phyloP scores from a whole-genome alignment of 2,797 vertebrate species.

The Leptodactylus fallax region DNA sequence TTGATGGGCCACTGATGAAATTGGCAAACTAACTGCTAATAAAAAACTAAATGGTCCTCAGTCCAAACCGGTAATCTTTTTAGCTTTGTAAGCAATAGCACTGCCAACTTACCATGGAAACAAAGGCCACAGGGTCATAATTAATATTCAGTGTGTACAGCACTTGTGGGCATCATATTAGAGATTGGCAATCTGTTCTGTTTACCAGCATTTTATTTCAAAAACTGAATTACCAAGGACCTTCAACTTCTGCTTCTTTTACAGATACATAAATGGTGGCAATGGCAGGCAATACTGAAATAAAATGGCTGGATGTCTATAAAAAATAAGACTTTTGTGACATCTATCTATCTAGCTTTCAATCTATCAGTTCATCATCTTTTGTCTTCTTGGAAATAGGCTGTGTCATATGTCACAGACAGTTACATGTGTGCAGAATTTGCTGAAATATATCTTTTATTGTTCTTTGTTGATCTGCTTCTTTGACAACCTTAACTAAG shows the following conservation, averaged over 20 bases:
- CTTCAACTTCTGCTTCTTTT: constrained; percentile 2
- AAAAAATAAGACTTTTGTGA: background rate
- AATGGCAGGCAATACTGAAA: background rate
- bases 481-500: background rate
- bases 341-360: background rate
- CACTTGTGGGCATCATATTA: constrained; percentile 55
- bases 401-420: background rate
- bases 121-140: constrained; percentile 54
- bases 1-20: constrained; percentile 63
- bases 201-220: constrained; percentile 43
- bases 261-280: constrained; percentile 21
- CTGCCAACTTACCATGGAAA: constrained; percentile 55
- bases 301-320: background rate
- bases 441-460: background rate
- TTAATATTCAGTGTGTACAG: constrained; percentile 60
- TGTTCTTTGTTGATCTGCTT: background rate
- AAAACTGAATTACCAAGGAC: constrained; percentile 44
- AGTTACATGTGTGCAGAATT: background rate
- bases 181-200: constrained; percentile 51
- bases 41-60: constrained; percentile 59
- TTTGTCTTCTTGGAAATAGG: background rate
- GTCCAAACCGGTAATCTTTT: constrained; percentile 58
- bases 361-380: background rate
- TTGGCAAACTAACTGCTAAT: constrained; percentile 61
- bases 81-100: constrained; percentile 52